A percentile compares a stretch with the other conserved stretches of the same genome.
Evolutionary conservation across 2,888 invertebrate species (phyloP).

Genomic region (Cepaea hortensis): DNA sequence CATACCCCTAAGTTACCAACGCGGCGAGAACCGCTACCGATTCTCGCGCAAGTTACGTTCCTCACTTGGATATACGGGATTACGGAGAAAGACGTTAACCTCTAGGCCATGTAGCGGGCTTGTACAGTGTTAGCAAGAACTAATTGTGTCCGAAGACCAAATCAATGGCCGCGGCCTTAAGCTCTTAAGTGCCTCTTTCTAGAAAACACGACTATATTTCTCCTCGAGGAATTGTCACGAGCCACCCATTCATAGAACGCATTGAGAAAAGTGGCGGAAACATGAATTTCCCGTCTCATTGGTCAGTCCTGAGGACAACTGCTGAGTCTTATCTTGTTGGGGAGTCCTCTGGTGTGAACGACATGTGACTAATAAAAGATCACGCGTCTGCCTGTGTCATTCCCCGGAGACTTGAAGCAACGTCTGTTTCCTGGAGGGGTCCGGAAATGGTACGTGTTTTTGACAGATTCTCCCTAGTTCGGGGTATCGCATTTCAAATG

Average conservation of each 20-base stretch:
- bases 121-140: no score
- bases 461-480: background rate
- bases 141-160: background rate
- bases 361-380: conserved; percentile 26
- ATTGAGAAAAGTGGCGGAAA: no score
- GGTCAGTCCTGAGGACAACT: background rate
- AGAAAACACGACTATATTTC: conserved; percentile 1
- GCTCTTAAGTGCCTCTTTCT: background rate
- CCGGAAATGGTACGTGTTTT: background rate
- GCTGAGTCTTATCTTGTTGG: background rate
- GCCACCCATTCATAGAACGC: background rate
- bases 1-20: no score
- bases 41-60: no score
- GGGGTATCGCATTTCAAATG: background rate
- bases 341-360: background rate
- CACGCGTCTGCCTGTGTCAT: conserved; percentile 5
- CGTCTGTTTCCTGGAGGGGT: conserved; percentile 8
- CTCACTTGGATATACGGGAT: no score
- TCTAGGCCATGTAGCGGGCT: no score
- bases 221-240: background rate
- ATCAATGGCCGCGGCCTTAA: background rate
- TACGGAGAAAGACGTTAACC: no score
- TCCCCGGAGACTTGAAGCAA: conserved; percentile 12
- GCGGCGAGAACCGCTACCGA: no score
- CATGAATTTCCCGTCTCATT: background rate